A percentile compares a stretch with the other conserved stretches of the same genome.
Evolutionary conservation across 37 sponge, comb jelly and placozoan genomes (phyloP).

Genomic region (Theonella swinhoei): DNA sequence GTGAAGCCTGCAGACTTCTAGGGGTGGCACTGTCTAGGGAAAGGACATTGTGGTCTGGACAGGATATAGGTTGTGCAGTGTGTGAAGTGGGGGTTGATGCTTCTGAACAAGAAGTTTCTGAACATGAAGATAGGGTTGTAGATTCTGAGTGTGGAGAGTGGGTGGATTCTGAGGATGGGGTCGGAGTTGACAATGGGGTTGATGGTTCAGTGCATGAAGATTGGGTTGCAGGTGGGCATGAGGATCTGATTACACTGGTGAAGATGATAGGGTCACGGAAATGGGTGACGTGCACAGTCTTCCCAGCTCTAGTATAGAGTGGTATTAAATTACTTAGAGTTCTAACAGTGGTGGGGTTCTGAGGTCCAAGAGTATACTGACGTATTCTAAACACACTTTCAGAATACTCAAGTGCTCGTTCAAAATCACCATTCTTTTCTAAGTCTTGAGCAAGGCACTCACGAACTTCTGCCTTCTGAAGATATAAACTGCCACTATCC

Average conservation of each 20-base stretch:
- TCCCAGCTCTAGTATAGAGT: background rate
- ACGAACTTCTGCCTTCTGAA: constrained; percentile 55
- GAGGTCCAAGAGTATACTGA: background rate
- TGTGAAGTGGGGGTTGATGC: too few species aligned
- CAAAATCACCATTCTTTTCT: constrained; percentile 10
- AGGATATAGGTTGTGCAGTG: too few species aligned
- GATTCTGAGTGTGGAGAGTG: too few species aligned
- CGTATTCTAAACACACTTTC: background rate
- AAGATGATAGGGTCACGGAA: background rate
- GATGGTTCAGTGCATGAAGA: too few species aligned
- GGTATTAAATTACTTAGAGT: background rate
- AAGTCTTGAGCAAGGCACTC: constrained; percentile 15
- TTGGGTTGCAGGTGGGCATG: too few species aligned
- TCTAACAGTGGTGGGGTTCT: background rate
- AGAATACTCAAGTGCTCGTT: constrained; percentile 24
- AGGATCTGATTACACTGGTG: background rate
- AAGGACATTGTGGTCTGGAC: too few species aligned
- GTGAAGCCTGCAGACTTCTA: too few species aligned
- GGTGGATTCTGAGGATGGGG: too few species aligned
- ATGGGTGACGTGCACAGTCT: background rate
- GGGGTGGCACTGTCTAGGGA: too few species aligned
- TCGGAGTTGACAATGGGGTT: too few species aligned
- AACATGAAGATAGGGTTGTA: too few species aligned
- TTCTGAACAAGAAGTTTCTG: too few species aligned
- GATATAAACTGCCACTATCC: constrained; percentile 12